Evolutionary conservation across 1,140 invertebrate species (phyloP), one percentile per base, ranked within the genome.

Genomic region (Drosophila guanche): DNA sequence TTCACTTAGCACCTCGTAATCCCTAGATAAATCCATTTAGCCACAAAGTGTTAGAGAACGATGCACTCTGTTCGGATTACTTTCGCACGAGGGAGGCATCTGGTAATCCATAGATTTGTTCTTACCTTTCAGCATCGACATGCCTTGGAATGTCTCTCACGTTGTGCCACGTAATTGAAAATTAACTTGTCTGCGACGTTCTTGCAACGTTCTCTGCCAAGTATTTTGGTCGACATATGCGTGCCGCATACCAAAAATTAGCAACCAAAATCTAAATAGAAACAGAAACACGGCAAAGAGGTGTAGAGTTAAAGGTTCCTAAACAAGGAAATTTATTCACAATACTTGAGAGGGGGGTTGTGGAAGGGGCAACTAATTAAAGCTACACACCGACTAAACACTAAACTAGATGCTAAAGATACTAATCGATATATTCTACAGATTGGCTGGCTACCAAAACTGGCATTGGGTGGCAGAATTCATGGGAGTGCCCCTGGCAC

Each of bases 391-490:
- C 47, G 12, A 40, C 37, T 54, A 27, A 12, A 37, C 33, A 20
- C 25, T 55, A 55, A n/a, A 12, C 27, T 52, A 10, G 20, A 52
- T 14, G n/a, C 42, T 55, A 55, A 55, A 66, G 47, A 33, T 55
- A 25, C 8, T 14, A 37, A 12, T 6, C 25, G 40, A 57, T 41
- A 55, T 29, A 59, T 55, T 48, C 33, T 46, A 46, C 25, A 33
- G n/a, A 45, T 3, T 40, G 16, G 43, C 74, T 40, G 16, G 43
- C 74, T 93, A 97, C 97, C 96, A 97, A 52, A 97, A 94, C 12
- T 93, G 93, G 90, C 97, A 97, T 90, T 97, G 97, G 51, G 95
- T 93, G 5, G 86, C 57, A 0, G 96, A 97, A 92, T 97, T 97
- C 96, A 97, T 97, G 8, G 93, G 93, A 46, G 94, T 93, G n/a